These are phyloP conservation scores for Parnassius smintheus DNA, from an alignment of 2,888 invertebrate species.

Conservation along the genomic window DNA sequence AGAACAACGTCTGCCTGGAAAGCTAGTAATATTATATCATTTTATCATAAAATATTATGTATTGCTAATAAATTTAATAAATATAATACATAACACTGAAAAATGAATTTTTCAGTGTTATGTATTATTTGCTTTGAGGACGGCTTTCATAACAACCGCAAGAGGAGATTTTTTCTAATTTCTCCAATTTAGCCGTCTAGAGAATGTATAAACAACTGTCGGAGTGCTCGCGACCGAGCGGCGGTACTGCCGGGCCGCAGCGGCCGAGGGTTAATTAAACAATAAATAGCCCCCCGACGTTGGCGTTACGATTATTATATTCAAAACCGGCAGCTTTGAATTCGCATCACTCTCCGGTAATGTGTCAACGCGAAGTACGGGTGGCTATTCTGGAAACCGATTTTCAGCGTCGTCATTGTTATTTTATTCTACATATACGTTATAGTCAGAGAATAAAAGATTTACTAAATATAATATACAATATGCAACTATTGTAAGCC, in stretches of 20 bases:
- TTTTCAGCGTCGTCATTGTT: neutral
- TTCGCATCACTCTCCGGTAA: slow-evolving; percentile 78
- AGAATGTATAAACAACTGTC: slow-evolving; percentile 66
- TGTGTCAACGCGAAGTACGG: slow-evolving; percentile 63
- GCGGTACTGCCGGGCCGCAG: slow-evolving; percentile 49
- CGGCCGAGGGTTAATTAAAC: slow-evolving; percentile 71
- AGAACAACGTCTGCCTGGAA: too few relatives aligned
- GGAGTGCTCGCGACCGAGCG: slow-evolving; percentile 40
- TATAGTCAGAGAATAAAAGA: too few relatives aligned
- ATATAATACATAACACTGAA: too few relatives aligned
- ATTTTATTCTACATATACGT: too few relatives aligned
- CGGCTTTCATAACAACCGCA: slow-evolving; percentile 23
- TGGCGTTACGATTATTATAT: slow-evolving; percentile 70
- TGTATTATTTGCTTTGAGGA: slow-evolving; percentile 6
- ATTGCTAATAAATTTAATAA: too few relatives aligned
- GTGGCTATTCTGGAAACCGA: slow-evolving; percentile 47
- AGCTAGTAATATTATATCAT: too few relatives aligned
- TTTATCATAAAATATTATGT: too few relatives aligned
- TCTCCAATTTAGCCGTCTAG: slow-evolving; percentile 56
- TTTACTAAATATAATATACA: too few relatives aligned
- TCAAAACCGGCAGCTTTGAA: slow-evolving; percentile 74
- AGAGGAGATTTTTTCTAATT: slow-evolving; percentile 49
- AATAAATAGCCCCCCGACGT: slow-evolving; percentile 65
- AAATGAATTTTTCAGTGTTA: too few relatives aligned
- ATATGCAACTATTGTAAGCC: too few relatives aligned